phyloP scores from a whole-genome alignment of 2,888 invertebrate genomes.

The Hypomecis punctinalis region DNA sequence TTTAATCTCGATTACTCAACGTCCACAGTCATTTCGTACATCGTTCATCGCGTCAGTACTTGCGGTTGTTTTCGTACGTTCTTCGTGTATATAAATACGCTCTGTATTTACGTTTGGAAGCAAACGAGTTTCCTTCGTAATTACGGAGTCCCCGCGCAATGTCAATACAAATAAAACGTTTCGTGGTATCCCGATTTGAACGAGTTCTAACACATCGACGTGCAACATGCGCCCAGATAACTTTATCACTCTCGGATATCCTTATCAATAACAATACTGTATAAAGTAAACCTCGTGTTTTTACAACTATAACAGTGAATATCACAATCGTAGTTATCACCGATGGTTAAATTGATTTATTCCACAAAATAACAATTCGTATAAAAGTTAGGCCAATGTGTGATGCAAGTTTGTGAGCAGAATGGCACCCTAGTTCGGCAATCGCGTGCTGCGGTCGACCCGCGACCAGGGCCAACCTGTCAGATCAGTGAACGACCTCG shows the following conservation, averaged over 20 bases:
- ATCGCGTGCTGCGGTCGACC: conserved; percentile 56
- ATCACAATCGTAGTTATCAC: conserved; percentile 49
- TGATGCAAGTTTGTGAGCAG: conserved; percentile 60
- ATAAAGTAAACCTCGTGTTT: conserved; percentile 59
- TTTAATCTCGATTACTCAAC: conserved; percentile 31
- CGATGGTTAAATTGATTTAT: conserved; percentile 40
- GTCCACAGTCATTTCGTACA: conserved; percentile 12
- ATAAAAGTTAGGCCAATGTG: conserved; percentile 56
- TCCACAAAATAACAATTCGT: conserved; percentile 42
- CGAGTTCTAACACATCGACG: conserved; percentile 50
- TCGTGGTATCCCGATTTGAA: conserved; percentile 42
- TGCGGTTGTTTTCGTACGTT: conserved; percentile 43
- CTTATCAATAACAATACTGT: conserved; percentile 64
- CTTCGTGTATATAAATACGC: conserved; percentile 35
- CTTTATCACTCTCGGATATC: conserved; percentile 62
- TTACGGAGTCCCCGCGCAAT: conserved; percentile 49
- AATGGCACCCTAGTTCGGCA: conserved; percentile 48
- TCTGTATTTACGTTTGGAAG: conserved; percentile 44
- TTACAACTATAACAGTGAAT: conserved; percentile 51
- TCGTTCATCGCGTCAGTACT: conserved; percentile 24
- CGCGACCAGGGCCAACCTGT: conserved; percentile 67
- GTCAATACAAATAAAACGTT: conserved; percentile 52
- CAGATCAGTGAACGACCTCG: conserved; percentile 81
- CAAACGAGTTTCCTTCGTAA: conserved; percentile 48
- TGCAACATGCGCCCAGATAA: conserved; percentile 59